Evolutionary conservation across 2,113 vertebrate genomes (phyloP).

Genomic region (Anarrhichthys ocellatus): DNA sequence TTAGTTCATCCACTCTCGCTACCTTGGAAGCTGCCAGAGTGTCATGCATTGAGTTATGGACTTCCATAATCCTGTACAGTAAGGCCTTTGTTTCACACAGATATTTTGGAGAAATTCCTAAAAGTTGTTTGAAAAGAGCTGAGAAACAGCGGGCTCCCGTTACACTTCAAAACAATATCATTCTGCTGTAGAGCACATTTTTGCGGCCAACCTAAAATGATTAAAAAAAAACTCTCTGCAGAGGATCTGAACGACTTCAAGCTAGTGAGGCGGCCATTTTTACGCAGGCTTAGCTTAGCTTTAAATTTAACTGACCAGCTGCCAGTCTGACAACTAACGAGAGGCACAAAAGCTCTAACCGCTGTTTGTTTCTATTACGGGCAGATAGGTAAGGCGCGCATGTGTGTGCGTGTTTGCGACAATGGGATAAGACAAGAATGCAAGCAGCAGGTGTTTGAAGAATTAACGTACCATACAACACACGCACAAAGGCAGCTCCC

Average conservation of each 20-base stretch:
- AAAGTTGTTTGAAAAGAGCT: neutral
- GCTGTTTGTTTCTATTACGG: conserved; percentile 72
- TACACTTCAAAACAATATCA: too few species aligned
- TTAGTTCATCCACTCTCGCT: neutral
- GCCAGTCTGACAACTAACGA: conserved; percentile 68
- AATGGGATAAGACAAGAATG: conserved; percentile 73
- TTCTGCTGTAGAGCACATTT: neutral
- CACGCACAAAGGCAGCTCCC: conserved; percentile 30
- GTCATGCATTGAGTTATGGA: neutral
- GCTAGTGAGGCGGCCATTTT: neutral
- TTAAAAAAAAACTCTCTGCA: neutral
- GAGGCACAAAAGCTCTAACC: conserved; percentile 58
- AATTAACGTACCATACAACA: conserved; percentile 61
- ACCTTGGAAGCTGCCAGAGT: neutral
- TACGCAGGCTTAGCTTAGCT: conserved; percentile 51
- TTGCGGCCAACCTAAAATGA: neutral
- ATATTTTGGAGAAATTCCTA: neutral
- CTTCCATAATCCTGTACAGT: neutral
- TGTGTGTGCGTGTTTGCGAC: neutral
- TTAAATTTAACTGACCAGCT: conserved; percentile 74
- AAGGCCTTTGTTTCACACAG: neutral
- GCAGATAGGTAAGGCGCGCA: conserved; percentile 14
- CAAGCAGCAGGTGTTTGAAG: conserved; percentile 78
- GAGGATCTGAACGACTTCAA: neutral
- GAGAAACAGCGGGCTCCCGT: neutral